Evolutionary conservation across 1,140 invertebrate species (phyloP).

Genomic region (Pseudomyrmex sp.): DNA sequence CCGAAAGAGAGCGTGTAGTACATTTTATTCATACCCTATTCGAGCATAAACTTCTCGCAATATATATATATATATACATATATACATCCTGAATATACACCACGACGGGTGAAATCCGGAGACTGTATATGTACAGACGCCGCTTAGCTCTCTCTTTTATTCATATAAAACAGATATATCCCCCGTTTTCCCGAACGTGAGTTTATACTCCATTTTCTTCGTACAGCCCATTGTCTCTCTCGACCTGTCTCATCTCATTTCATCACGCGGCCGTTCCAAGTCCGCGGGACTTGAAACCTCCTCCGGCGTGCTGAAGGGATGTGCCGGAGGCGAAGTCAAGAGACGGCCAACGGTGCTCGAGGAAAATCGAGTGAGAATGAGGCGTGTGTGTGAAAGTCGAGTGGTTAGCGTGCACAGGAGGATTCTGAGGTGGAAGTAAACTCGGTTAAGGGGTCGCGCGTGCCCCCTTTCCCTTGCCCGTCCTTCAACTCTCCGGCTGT

Average conservation of each 20-base stretch:
- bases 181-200: constrained; percentile 21
- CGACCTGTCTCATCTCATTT: constrained; percentile 42
- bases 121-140: constrained; percentile 23
- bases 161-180: constrained; percentile 44
- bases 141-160: constrained; percentile 35
- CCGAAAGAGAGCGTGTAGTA: not conserved
- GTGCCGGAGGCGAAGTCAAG: constrained; percentile 55
- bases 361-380: constrained; percentile 71
- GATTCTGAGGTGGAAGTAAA: constrained; percentile 68
- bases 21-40: constrained; percentile 52
- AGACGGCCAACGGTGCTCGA: constrained; percentile 64
- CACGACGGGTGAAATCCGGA: not conserved
- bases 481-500: constrained; percentile 7
- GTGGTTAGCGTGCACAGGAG: constrained; percentile 37
- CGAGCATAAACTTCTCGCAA: constrained; percentile 17
- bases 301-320: constrained; percentile 34
- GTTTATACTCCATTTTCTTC: constrained; percentile 53
- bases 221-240: constrained; percentile 15
- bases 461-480: not conserved
- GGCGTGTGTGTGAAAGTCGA: constrained; percentile 56
- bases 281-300: constrained; percentile 46
- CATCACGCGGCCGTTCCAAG: constrained; percentile 40
- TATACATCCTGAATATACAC: not conserved
- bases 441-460: constrained; percentile 69
- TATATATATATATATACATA: too few relatives aligned